Percentiles rank a stretch among this genome's conserved stretches.
These are phyloP conservation scores for Cephalopachus bancanus DNA, from an alignment of 2,797 vertebrate species.

Conservation along the genomic window DNA sequence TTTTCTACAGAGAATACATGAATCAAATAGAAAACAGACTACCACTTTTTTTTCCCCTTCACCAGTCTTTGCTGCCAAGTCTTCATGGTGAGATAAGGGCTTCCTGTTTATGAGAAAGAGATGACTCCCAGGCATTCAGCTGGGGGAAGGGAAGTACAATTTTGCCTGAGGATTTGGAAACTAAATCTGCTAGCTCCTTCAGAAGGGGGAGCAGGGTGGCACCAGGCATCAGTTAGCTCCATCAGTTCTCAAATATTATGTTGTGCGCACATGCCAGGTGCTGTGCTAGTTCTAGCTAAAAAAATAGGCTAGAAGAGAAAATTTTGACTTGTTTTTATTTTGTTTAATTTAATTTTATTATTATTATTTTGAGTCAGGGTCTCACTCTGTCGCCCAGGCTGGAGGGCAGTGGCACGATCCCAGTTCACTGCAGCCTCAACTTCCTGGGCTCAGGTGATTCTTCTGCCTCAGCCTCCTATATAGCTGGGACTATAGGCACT, in stretches of 20 bases:
- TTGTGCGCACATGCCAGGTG: neutral
- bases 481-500: no score
- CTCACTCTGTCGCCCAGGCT: no score
- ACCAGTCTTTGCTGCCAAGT: conserved; percentile 37
- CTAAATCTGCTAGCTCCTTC: neutral
- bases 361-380: no score
- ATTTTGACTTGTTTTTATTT: neutral
- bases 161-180: neutral
- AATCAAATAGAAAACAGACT: conserved; percentile 5
- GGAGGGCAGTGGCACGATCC: no score
- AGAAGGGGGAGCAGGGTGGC: neutral
- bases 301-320: conserved; percentile 7
- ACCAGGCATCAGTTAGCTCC: neutral
- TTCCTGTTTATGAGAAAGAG: conserved; percentile 42
- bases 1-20: conserved; percentile 41
- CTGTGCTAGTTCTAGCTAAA: neutral
- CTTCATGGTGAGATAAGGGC: conserved; percentile 14
- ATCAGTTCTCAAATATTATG: neutral
- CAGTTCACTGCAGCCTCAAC: no score
- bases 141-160: neutral
- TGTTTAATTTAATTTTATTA: no score
- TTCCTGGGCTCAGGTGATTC: no score
- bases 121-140: neutral
- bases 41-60: conserved; percentile 17
- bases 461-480: no score